Conservation (phyloP, 2,113 vertebrate species). For the Ameiurus melas region DNA sequence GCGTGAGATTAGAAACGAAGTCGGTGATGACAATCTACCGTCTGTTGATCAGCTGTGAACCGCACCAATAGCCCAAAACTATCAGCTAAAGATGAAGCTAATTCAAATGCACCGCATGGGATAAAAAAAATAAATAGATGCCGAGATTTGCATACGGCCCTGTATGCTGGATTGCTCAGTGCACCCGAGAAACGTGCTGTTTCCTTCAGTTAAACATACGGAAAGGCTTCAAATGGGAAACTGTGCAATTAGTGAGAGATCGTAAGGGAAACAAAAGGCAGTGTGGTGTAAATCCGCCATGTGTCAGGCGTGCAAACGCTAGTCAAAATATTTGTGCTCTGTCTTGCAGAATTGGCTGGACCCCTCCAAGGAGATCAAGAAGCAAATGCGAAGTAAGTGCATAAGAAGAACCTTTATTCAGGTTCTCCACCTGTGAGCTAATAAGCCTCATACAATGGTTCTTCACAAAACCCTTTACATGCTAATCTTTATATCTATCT, state of each 20-base stretch:
- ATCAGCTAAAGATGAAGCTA: constrained; percentile 8
- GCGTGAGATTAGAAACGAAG: constrained; percentile 21
- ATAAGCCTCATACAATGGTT: neutral
- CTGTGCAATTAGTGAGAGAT: constrained; percentile 55
- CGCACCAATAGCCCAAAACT: constrained; percentile 35
- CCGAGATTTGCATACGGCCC: constrained; percentile 49
- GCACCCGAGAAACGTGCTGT: constrained; percentile 8
- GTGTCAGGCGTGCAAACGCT: constrained; percentile 36
- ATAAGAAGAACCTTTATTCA: neutral
- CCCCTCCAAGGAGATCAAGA: constrained; percentile 98
- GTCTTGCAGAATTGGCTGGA: constrained; percentile 91
- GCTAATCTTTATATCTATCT: neutral
- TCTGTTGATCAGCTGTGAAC: constrained; percentile 26
- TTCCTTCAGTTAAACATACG: constrained; percentile 62
- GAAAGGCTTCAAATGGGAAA: constrained; percentile 61
- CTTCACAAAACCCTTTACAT: neutral
- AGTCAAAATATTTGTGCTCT: constrained; percentile 60
- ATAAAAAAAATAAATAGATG: constrained; percentile 40
- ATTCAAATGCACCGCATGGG: constrained; percentile 44
- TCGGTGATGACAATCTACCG: constrained; percentile 22
- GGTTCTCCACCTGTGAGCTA: neutral
- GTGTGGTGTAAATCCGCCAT: constrained; percentile 31
- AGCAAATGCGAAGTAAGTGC: constrained; percentile 97
- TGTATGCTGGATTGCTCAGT: constrained; percentile 46
- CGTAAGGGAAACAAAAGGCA: constrained; percentile 42